Conservation (phyloP, 2,113 vertebrate species). For the Perognathus longimembris region DNA sequence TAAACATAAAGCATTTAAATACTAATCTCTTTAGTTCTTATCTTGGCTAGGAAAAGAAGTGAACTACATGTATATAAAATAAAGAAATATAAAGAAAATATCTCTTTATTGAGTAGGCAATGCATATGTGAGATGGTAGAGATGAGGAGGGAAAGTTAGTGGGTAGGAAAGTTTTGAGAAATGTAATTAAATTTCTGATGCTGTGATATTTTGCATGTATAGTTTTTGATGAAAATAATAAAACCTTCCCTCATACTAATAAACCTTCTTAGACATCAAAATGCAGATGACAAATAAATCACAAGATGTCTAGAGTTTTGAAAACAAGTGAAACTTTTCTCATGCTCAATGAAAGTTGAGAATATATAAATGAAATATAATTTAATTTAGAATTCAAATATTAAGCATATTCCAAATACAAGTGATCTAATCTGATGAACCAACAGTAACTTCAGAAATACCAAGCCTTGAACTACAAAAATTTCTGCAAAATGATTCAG, state of each 20-base stretch:
- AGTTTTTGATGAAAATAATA: constrained; percentile 29
- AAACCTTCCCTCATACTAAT: constrained; percentile 16
- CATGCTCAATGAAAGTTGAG: constrained; percentile 87
- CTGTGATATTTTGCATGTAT: not conserved
- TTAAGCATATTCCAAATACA: constrained; percentile 88
- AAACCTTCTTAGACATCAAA: not conserved
- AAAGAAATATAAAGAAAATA: constrained; percentile 70
- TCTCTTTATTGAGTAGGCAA: constrained; percentile 37
- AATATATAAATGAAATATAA: constrained; percentile 72
- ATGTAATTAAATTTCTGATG: constrained; percentile 29
- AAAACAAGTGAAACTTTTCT: constrained; percentile 85
- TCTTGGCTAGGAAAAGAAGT: not conserved
- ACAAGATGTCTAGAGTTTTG: constrained; percentile 61
- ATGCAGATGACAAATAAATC: not conserved
- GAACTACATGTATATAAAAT: constrained; percentile 52
- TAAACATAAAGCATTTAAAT: not conserved
- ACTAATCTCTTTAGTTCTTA: constrained; percentile 2
- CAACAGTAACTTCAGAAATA: constrained; percentile 87
- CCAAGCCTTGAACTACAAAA: constrained; percentile 86
- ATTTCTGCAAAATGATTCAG: constrained; percentile 89
- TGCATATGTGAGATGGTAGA: not conserved
- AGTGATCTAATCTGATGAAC: constrained; percentile 90
- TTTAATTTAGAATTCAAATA: constrained; percentile 91
- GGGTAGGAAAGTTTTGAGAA: not conserved
- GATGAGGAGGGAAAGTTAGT: constrained; percentile 12